These are phyloP conservation scores for Coccyzus lansbergi DNA, from an alignment of 2,797 vertebrate species.

Conservation along the genomic window DNA sequence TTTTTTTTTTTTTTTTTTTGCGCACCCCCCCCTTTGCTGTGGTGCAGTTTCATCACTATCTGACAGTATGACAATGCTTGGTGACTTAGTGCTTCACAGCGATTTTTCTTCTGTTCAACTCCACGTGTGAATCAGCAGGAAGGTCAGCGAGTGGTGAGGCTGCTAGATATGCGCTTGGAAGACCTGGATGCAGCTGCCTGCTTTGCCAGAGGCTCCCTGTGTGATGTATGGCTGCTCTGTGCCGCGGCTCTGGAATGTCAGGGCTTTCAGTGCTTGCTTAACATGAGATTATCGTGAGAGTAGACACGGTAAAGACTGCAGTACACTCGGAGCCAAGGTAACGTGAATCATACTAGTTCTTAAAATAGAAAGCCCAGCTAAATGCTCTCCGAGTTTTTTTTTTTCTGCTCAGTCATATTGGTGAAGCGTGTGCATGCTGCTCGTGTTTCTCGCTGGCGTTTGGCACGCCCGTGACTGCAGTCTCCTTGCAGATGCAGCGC, in stretches of 20 bases:
- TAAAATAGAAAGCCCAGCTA: slow-evolving; percentile 41
- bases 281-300: slow-evolving; percentile 1
- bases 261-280: slow-evolving; percentile 18
- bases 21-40: fast-evolving
- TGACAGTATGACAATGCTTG: background rate
- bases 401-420: slow-evolving; percentile 39
- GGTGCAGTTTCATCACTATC: background rate
- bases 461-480: slow-evolving; percentile 25
- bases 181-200: slow-evolving; percentile 12
- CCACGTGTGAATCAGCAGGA: background rate
- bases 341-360: slow-evolving; percentile 22
- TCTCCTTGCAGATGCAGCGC: slow-evolving; percentile 21
- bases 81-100: background rate
- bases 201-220: background rate
- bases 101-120: background rate
- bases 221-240: background rate
- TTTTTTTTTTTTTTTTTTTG: background rate
- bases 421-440: background rate
- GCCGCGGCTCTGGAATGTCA: slow-evolving; percentile 1
- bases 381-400: background rate
- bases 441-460: slow-evolving; percentile 15
- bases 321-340: slow-evolving; percentile 43
- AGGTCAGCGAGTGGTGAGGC: background rate
- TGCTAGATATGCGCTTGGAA: fast-evolving
- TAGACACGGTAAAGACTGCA: slow-evolving; percentile 1